Percentiles rank a stretch among this genome's conserved stretches.
These are phyloP conservation scores for Planiliza haematocheilus DNA, from an alignment of 2,113 vertebrate genomes.

Conservation along the genomic window DNA sequence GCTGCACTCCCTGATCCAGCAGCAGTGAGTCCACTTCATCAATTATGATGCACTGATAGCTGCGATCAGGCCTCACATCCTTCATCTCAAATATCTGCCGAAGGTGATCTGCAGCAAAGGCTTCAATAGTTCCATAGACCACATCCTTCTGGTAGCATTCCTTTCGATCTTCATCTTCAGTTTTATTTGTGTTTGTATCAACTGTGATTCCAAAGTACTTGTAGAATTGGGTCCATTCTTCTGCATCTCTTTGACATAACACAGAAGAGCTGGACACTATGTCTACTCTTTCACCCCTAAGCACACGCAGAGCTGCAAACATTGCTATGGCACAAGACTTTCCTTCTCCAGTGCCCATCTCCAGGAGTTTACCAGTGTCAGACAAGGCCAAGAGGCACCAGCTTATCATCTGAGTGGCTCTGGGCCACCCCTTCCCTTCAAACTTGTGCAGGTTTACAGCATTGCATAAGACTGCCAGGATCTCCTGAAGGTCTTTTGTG, in stretches of 20 bases:
- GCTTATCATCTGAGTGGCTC: constrained; percentile 24
- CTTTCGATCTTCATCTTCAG: not conserved
- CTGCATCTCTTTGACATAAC: constrained; percentile 49
- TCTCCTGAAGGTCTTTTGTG: not conserved
- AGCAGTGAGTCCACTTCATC: constrained; percentile 55
- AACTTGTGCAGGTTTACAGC: constrained; percentile 1
- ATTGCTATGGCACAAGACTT: constrained; percentile 53
- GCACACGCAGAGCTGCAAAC: constrained; percentile 39
- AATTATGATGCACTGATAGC: constrained; percentile 42
- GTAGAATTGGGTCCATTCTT: not conserved
- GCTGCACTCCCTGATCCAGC: constrained; percentile 46
- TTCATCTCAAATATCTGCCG: constrained; percentile 48
- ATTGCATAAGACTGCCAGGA: constrained; percentile 35
- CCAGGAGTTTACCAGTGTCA: constrained; percentile 35
- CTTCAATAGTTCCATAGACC: constrained; percentile 46
- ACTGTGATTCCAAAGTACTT: constrained; percentile 11
- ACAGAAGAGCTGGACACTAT: constrained; percentile 31
- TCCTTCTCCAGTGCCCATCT: constrained; percentile 55
- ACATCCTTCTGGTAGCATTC: constrained; percentile 44
- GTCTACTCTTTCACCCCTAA: constrained; percentile 37
- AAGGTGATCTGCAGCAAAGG: constrained; percentile 46
- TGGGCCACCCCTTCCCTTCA: constrained; percentile 10
- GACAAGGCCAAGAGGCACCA: constrained; percentile 43
- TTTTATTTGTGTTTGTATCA: constrained; percentile 45
- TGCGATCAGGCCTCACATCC: constrained; percentile 41